Evolutionary conservation across 2,888 invertebrate species (phyloP), one percentile per base, ranked within the genome.

Genomic region (Agrotis exclamationis): DNA sequence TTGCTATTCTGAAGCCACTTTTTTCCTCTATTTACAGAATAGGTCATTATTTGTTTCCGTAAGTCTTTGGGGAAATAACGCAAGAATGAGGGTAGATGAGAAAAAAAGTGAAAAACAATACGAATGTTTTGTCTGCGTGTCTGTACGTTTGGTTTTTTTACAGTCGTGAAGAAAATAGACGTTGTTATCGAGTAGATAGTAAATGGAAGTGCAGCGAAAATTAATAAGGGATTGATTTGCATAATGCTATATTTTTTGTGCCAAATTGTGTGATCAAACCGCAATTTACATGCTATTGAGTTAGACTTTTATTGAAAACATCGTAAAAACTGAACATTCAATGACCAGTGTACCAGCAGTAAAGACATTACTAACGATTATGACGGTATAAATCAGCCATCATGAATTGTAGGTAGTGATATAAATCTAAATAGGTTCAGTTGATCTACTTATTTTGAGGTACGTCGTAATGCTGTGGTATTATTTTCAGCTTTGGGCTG

Each of bases 41-140:
- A 74, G 74, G 80, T 80, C 80, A 85, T 83, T 85, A 85, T 80
- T 83, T 83, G 82, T 84, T 75, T 63, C 67, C 58, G 65, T 65
- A 71, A 72, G 85, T 85, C 84, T 79, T 78, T 62, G 59, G 85
- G 83, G 83, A 85, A 84, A 84, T 84, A 78, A 70, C 76, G 57
- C 54, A 64, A 75, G 78, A 70, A 80, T 70, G 71, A 65, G 79
- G 51, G 67, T 66, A 70, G 75, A 74, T 82, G 79, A 70, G 74
- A 80, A 83, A 73, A n/a, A 74, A 78, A 74, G 54, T 72, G 48
- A 50, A 70, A 63, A 70, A 75, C 71, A 69, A 80, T 79, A 73
- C 63, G 28, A 60, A 63, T 74, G 71, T 74, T 76, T 73, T 67
- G 73, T 78, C 63, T 72, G 79, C 53, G 54, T 68, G 79, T 72